Base-by-base conservation (phyloP, 2,797 vertebrate species). In the Rhyacichthys aspro region DNA sequence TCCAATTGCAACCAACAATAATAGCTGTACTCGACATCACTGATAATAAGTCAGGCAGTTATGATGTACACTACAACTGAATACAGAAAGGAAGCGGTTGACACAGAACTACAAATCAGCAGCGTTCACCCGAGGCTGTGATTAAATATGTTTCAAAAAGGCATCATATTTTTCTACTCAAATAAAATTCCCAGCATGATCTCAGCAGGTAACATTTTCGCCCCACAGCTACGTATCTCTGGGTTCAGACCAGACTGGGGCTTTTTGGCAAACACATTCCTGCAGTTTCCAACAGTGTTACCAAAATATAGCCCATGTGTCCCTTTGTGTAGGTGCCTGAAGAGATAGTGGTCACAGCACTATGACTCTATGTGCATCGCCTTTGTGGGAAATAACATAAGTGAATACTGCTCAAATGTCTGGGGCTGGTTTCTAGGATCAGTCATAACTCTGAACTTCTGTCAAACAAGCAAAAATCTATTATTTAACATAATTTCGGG, bases 1-100 rank as follows among this genome's bases (percentile, higher is more conserved):
- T 63, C 61, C 36, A 46, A 72, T 70, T 65, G 46, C 23, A 72
- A 49, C 17, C 53, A 47, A 47, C 49, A 49, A 74, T 34, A 69
- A 54, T 36, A 68, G 64, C 46, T 67, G 47, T 68, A n/a, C n/a
- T n/a, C n/a, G n/a, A n/a, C n/a, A n/a, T n/a, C n/a, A n/a, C n/a
- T n/a, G n/a, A n/a, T n/a, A n/a, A n/a, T n/a, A n/a, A n/a, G n/a
- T n/a, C n/a, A n/a, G n/a, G n/a, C n/a, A n/a, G n/a, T n/a, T n/a
- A n/a, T n/a, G n/a, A n/a, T n/a, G n/a, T n/a, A n/a, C 14, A 47
- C 14, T 33, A 32, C n/a, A 59, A 45, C 23, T 38, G 11, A 49
- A 58, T 28, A 8, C 14, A 45, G 36, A 49, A 46, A 33, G 15
- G 10, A 55, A 43, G 36, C 34, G 39, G 43, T 34, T 23, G 39